These are phyloP conservation scores for Leptatherina wallacei DNA, from an alignment of 2,797 vertebrate genomes.

Conservation along the genomic window DNA sequence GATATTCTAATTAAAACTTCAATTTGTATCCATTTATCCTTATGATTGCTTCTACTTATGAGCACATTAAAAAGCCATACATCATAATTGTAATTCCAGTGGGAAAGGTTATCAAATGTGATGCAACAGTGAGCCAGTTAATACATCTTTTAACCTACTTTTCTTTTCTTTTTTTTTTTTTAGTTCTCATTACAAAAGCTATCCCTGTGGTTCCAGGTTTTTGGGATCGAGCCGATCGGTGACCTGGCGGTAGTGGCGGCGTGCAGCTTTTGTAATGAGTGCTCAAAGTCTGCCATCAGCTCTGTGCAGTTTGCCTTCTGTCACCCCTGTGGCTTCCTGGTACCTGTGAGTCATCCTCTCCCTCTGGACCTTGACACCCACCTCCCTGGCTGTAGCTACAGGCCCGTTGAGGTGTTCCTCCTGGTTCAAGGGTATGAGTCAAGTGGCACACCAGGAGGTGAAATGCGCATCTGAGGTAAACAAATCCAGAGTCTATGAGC, in stretches of 20 bases:
- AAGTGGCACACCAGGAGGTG: conserved; percentile 54
- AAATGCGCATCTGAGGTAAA: conserved; percentile 60
- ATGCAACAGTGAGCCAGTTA: conserved; percentile 53
- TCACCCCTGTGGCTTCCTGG: conserved; percentile 33
- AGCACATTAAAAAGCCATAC: conserved; percentile 71
- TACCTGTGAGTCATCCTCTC: conserved; percentile 65
- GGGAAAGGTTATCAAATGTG: conserved; percentile 52
- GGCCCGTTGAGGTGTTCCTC: conserved; percentile 47
- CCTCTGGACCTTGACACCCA: conserved; percentile 42
- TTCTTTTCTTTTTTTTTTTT: conserved; percentile 16
- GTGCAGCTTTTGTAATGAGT: conserved; percentile 45
- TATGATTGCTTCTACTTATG: conserved; percentile 64
- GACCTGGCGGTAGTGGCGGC: background rate
- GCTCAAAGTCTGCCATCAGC: conserved; percentile 38
- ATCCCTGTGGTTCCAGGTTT: conserved; percentile 13
- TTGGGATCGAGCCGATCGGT: conserved; percentile 27
- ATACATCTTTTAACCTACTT: conserved; percentile 54
- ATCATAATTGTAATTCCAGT: conserved; percentile 64
- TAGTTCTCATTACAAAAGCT: conserved; percentile 35
- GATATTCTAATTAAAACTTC: conserved; percentile 60
- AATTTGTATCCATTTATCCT: conserved; percentile 55
- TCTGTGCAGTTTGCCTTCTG: conserved; percentile 29
- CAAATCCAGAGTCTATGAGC: conserved; percentile 54
- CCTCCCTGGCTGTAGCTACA: conserved; percentile 15
- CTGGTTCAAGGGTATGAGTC: conserved; percentile 59